Evolutionary conservation across 2,113 vertebrate species (phyloP).

Genomic region (Pelmatolapia mariae): DNA sequence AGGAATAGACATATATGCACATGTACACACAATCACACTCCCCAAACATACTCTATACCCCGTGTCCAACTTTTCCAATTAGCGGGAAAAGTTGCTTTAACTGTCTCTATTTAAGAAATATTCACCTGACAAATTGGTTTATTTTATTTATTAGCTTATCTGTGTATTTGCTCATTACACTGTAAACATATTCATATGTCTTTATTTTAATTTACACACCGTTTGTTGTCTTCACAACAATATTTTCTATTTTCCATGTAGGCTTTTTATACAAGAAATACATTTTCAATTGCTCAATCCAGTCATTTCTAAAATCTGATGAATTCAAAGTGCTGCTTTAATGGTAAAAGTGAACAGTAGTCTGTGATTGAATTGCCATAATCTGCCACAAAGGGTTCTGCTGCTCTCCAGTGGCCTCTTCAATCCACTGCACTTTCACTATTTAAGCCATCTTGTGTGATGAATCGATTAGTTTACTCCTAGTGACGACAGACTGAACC

Average conservation of each 20-base stretch:
- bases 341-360: not conserved
- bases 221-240: not conserved
- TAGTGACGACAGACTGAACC: not conserved
- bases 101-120: not conserved
- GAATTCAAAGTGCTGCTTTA: not conserved
- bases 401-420: constrained; percentile 43
- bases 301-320: not conserved
- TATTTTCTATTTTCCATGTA: not conserved
- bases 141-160: not conserved
- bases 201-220: not conserved
- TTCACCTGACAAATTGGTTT: not conserved
- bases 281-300: not conserved
- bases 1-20: too few species aligned
- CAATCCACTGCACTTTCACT: not conserved
- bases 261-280: not conserved
- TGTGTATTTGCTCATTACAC: not conserved
- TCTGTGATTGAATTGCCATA: not conserved
- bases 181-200: not conserved
- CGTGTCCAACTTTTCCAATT: too few species aligned
- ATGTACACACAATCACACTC: too few species aligned
- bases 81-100: not conserved
- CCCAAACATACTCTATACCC: too few species aligned
- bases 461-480: not conserved
- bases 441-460: not conserved
- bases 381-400: not conserved